Evolutionary conservation across 2,113 vertebrate species (phyloP), one percentile per base, ranked within the genome.

Genomic region (Bos javanicus): DNA sequence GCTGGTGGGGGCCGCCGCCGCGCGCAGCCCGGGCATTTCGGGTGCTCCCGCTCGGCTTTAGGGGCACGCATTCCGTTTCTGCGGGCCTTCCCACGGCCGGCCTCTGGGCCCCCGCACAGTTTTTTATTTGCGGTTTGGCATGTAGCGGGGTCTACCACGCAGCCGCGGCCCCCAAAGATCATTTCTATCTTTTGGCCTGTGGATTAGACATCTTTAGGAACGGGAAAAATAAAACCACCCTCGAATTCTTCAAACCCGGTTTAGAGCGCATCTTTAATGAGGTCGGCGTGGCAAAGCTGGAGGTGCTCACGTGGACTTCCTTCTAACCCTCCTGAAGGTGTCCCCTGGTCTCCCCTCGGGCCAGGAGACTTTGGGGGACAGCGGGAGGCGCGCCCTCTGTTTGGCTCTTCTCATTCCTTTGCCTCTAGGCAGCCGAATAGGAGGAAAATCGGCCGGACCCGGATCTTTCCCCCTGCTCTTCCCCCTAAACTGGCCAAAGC

Each of bases 251-350:
- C 3, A 36, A 74, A 90, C 92, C 8, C 26, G 30, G 2, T 97
- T 89, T 97, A 48, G 46, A 91, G 95, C 86, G 60, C 30, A 36
- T n/a, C 15, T 92, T 91, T 46, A 50, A 39, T 15, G 50, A 93
- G 23, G 30, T 36, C 6, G 3, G 84, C 7, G 9, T 36, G 25
- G 85, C 67, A 36, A 50, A 71, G n/a, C 60, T 28, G 12, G 30
- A 30, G 25, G 56, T 1, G 78, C 48, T 78, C 57, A 30, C 30
- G 25, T 14, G 7, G 6, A 67, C 28, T 14, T 48, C 9, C 57
- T 5, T 43, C 48, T 4, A 25, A 33, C 30, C 28, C 1, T 3
- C 2, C 52, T 9, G 80, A 85, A 92, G 92, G 8, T 26, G 13
- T 19, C 13, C 30, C 6, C 50, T 23, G 30, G 15, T 46, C 14